phyloP scores from a whole-genome alignment of 1,140 invertebrate genomes.

The Brachionus paranguensis region DNA sequence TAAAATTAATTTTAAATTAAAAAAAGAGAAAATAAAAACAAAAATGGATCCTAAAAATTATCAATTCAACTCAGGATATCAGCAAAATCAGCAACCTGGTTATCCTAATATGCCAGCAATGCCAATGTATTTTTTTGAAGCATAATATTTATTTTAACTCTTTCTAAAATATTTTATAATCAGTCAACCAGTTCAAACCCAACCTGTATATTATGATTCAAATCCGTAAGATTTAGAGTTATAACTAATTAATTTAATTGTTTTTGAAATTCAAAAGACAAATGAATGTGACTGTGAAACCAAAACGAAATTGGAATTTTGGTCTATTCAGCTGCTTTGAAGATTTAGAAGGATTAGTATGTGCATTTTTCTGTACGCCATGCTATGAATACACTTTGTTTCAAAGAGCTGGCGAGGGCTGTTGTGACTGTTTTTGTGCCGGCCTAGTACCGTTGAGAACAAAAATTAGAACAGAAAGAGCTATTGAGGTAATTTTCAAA shows the following conservation, averaged over 20 bases:
- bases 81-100: neutral
- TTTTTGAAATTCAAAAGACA: neutral
- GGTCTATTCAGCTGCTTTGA: neutral
- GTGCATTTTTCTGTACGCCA: constrained; percentile 2
- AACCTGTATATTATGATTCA: neutral
- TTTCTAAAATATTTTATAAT: neutral
- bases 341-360: neutral
- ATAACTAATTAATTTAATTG: neutral
- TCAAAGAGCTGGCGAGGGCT: neutral
- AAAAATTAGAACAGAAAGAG: constrained; percentile 33
- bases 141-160: neutral
- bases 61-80: neutral
- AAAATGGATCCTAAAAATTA: neutral
- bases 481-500: neutral
- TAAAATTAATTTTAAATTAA: neutral
- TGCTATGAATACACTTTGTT: neutral
- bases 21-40: neutral
- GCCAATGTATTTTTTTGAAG: neutral
- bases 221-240: neutral
- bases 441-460: neutral
- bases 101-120: neutral
- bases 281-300: neutral
- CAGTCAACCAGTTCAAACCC: neutral
- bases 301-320: neutral
- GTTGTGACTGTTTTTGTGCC: neutral